Conservation (phyloP, 2,113 vertebrate genomes). For the Pseudonaja textilis region DNA sequence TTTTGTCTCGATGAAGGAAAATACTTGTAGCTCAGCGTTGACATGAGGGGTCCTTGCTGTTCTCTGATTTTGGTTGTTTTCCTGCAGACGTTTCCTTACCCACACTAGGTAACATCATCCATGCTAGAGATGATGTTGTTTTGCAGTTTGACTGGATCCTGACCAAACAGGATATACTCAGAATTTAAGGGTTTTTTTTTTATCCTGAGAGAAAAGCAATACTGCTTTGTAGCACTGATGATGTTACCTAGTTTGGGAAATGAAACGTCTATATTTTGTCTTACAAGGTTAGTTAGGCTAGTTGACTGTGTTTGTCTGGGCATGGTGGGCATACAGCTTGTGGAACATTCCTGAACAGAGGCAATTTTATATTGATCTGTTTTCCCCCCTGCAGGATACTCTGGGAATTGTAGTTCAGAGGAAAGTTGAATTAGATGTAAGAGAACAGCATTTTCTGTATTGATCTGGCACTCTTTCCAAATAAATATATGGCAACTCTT, state of each 20-base stretch:
- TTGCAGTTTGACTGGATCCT: no score
- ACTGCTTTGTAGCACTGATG: background rate
- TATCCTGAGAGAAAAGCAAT: no score
- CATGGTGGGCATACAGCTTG: background rate
- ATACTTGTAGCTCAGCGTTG: background rate
- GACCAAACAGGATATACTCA: no score
- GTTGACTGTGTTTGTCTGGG: background rate
- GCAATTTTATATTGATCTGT: background rate
- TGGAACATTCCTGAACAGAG: background rate
- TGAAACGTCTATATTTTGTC: background rate
- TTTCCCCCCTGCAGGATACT: background rate
- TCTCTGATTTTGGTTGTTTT: background rate
- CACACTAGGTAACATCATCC: background rate
- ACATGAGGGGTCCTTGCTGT: background rate
- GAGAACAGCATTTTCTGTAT: accelerated
- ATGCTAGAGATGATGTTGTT: background rate
- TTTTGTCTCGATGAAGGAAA: background rate
- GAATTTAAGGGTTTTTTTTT: no score
- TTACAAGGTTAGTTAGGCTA: background rate
- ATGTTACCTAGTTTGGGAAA: background rate
- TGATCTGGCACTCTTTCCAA: background rate
- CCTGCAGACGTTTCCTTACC: background rate
- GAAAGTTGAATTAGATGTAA: background rate
- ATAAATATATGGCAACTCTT: background rate
- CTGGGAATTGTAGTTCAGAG: background rate